Conservation (phyloP, 2,888 invertebrate species). For the Ernsta delagoae region DNA sequence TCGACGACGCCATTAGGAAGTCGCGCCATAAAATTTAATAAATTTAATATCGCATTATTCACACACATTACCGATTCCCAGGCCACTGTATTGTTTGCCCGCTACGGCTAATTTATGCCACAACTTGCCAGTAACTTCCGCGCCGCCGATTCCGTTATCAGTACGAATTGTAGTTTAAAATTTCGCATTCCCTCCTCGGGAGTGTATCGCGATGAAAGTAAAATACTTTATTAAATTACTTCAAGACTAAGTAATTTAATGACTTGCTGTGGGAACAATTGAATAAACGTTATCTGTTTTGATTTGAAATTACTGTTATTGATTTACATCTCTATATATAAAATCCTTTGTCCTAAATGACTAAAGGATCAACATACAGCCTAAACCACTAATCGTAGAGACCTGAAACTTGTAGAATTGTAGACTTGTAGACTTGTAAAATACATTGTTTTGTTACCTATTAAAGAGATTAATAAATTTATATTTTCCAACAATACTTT, state of each 20-base stretch:
- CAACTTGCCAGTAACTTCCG: slow-evolving; percentile 32
- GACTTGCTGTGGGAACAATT: background rate
- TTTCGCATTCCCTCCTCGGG: background rate
- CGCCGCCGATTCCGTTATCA: slow-evolving; percentile 13
- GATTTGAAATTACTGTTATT: too few species aligned
- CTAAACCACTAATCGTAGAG: too few species aligned
- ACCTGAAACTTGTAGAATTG: too few species aligned
- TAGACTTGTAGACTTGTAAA: too few species aligned
- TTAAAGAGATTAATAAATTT: too few species aligned
- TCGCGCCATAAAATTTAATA: background rate
- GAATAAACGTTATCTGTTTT: too few species aligned
- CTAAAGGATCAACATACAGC: too few species aligned
- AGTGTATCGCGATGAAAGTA: background rate
- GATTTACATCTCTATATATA: too few species aligned
- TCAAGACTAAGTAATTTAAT: background rate
- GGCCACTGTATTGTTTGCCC: slow-evolving; percentile 19
- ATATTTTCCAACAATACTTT: too few species aligned
- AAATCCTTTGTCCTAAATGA: too few species aligned
- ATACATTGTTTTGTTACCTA: too few species aligned
- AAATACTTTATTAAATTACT: background rate
- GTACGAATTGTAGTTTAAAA: background rate
- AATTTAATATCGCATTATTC: slow-evolving; percentile 15
- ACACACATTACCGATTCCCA: slow-evolving; percentile 23
- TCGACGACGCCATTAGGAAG: background rate
- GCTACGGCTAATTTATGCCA: slow-evolving; percentile 31